A percentile compares a stretch with the other conserved stretches of the same genome.
Evolutionary conservation across 2,113 vertebrate species (phyloP).

Genomic region (Zosterops japonicus): DNA sequence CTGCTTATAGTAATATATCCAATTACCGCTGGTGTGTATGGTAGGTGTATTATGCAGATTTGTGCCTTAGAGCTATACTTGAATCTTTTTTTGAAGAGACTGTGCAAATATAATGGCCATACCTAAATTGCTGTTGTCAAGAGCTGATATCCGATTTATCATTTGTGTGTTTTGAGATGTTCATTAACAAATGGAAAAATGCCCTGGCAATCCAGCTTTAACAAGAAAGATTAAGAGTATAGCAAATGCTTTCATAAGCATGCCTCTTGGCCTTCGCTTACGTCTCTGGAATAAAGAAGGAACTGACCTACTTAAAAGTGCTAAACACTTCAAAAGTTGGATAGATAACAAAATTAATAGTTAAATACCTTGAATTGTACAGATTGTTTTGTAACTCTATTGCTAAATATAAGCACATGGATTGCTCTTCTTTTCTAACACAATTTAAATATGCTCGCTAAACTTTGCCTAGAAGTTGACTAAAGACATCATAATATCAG

Average conservation of each 20-base stretch:
- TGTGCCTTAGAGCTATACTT: background rate
- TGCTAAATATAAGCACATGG: background rate
- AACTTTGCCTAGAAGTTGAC: background rate
- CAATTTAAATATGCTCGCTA: background rate
- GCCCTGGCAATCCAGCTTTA: background rate
- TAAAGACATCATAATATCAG: background rate
- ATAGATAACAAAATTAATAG: background rate
- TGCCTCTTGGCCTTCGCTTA: background rate
- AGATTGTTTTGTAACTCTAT: background rate
- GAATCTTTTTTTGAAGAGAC: constrained; percentile 37
- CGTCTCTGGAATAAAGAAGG: background rate
- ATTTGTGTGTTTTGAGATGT: constrained; percentile 42
- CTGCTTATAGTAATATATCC: constrained; percentile 21
- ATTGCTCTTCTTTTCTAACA: background rate
- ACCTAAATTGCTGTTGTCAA: constrained; percentile 74
- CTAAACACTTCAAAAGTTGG: background rate
- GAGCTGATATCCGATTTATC: constrained; percentile 61
- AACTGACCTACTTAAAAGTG: background rate
- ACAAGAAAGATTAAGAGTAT: background rate
- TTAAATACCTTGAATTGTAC: background rate
- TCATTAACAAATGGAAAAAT: constrained; percentile 32
- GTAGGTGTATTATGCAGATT: background rate
- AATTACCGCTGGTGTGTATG: background rate
- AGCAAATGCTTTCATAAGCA: background rate
- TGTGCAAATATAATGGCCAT: constrained; percentile 58